Conservation (phyloP, 2,113 vertebrate genomes). For the Pseudorhombus dupliciocellatus region DNA sequence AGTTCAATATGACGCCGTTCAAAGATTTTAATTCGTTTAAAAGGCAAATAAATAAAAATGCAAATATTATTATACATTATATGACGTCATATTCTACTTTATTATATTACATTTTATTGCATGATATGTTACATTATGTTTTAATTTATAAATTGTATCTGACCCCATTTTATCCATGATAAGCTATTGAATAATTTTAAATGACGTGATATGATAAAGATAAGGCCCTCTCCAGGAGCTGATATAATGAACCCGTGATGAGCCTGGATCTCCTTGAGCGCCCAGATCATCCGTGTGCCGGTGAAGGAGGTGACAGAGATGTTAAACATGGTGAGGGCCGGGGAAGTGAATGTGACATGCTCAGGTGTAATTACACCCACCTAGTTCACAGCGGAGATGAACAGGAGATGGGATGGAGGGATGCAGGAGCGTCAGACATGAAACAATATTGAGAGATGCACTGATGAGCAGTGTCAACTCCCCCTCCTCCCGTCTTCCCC, state of each 20-base stretch:
- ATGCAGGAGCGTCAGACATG: slow-evolving; percentile 61
- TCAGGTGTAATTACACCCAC: slow-evolving; percentile 75
- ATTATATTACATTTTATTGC: too few species aligned
- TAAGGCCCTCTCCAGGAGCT: slow-evolving; percentile 77
- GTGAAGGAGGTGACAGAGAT: slow-evolving; percentile 83
- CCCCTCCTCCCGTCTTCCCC: neutral
- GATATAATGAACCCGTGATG: slow-evolving; percentile 93
- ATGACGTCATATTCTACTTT: too few species aligned
- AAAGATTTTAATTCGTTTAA: too few species aligned
- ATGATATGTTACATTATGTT: too few species aligned
- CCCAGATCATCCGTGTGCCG: slow-evolving; percentile 78
- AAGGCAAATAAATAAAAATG: too few species aligned
- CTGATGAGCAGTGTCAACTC: slow-evolving; percentile 46
- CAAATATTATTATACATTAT: too few species aligned
- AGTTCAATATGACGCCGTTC: too few species aligned
- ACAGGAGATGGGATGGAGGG: slow-evolving; percentile 45
- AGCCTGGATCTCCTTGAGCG: slow-evolving; percentile 86
- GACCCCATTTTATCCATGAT: too few species aligned
- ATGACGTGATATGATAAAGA: too few species aligned
- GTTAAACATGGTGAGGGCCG: slow-evolving; percentile 75
- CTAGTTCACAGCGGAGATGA: slow-evolving; percentile 75
- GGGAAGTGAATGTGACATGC: slow-evolving; percentile 72
- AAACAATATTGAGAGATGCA: slow-evolving; percentile 53
- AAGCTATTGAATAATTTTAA: neutral
- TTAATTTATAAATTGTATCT: too few species aligned